Evolutionary conservation across 1,140 invertebrate species (phyloP).

Genomic region (Hetaerina americana): DNA sequence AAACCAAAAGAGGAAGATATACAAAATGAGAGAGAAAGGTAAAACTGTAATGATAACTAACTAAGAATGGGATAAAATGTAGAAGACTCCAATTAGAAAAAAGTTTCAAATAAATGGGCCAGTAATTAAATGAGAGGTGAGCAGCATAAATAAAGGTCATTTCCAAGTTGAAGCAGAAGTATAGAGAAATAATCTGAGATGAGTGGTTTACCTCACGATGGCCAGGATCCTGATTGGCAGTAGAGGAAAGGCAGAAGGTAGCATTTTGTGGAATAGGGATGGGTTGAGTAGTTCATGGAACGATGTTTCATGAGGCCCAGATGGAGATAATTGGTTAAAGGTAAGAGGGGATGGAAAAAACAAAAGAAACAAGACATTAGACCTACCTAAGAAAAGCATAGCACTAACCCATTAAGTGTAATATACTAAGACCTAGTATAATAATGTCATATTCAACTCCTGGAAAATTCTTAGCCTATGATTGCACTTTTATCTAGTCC

Average conservation of each 20-base stretch:
- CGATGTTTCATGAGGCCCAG: too few species aligned
- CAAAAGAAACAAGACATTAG: not conserved
- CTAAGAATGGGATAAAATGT: too few species aligned
- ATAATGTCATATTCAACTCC: too few species aligned
- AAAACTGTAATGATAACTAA: too few species aligned
- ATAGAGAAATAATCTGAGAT: constrained; percentile 8
- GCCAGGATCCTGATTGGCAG: constrained; percentile 37
- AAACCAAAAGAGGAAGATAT: not conserved
- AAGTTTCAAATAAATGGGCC: too few species aligned
- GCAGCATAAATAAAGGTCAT: constrained; percentile 4
- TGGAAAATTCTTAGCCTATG: too few species aligned
- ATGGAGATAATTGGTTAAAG: too few species aligned
- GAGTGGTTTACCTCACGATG: constrained; percentile 36
- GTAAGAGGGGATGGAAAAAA: not conserved
- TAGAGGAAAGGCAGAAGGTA: not conserved
- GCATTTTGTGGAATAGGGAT: not conserved
- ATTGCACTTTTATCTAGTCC: too few species aligned
- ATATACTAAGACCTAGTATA: too few species aligned
- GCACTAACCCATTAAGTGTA: constrained; percentile 1
- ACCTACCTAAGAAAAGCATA: not conserved
- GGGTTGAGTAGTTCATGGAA: too few species aligned
- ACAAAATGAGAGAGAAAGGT: not conserved
- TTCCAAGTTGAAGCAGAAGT: constrained; percentile 2
- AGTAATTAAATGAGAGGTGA: constrained; percentile 3
- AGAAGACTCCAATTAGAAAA: too few species aligned